Percentiles rank a stretch among this genome's conserved stretches.
Evolutionary conservation across 2,113 vertebrate genomes (phyloP).

Genomic region (Polyodon spathula): DNA sequence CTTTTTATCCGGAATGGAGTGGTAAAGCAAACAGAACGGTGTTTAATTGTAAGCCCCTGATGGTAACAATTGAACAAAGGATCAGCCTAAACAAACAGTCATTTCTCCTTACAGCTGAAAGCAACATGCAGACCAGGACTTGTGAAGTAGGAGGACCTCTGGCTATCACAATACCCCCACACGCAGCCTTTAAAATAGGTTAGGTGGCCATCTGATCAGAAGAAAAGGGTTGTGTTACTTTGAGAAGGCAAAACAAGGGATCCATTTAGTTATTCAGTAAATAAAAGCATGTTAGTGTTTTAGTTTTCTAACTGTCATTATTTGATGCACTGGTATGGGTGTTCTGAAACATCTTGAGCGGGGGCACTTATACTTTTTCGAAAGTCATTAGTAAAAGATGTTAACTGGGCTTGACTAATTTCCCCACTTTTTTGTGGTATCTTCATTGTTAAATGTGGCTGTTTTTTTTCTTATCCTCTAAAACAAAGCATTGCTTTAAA

Average conservation of each 20-base stretch:
- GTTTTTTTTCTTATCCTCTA: no score
- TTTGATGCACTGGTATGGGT: no score
- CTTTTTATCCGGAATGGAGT: constrained; percentile 17
- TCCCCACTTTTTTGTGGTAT: no score
- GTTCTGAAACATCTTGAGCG: no score
- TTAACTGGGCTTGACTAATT: no score
- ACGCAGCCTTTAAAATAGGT: constrained; percentile 6
- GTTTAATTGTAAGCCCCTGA: constrained; percentile 24
- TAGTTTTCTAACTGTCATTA: no score
- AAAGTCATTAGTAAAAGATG: no score
- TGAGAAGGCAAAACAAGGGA: background rate
- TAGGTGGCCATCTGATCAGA: background rate
- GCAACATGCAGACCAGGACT: constrained; percentile 9
- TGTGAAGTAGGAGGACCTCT: constrained; percentile 2
- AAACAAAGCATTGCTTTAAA: no score
- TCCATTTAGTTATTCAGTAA: no score
- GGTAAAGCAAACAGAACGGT: constrained; percentile 30
- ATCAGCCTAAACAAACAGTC: constrained; percentile 20
- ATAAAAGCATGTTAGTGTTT: no score
- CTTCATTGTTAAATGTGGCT: no score
- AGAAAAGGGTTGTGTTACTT: background rate
- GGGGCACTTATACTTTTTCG: no score
- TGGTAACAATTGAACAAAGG: constrained; percentile 27
- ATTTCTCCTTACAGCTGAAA: constrained; percentile 17
- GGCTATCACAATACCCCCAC: constrained; percentile 11